These are phyloP conservation scores for Corydoras sp. DNA, from an alignment of 2,113 vertebrate genomes.

Conservation along the genomic window DNA sequence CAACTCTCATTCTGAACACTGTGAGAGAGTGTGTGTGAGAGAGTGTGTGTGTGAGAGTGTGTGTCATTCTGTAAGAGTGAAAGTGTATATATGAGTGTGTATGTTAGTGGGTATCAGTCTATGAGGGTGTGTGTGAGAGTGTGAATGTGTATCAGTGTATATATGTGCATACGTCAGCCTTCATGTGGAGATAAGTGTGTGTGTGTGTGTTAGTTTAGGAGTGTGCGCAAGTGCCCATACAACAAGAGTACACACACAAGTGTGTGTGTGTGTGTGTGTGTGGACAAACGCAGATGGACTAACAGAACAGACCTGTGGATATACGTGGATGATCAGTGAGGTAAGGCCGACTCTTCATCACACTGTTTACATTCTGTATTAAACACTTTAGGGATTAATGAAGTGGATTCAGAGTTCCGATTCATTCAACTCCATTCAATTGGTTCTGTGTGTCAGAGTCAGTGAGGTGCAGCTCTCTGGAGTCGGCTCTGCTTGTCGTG, in stretches of 20 bases:
- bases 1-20: neutral
- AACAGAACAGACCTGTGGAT: constrained; percentile 13
- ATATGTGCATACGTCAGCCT: neutral
- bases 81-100: neutral
- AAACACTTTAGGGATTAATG: too few relatives aligned
- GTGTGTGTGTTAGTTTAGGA: neutral
- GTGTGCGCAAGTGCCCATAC: too few relatives aligned
- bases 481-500: too few relatives aligned
- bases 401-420: too few relatives aligned
- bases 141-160: constrained; percentile 12
- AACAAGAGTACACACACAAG: neutral
- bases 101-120: neutral
- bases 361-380: neutral
- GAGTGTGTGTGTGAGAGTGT: constrained; percentile 4
- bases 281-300: constrained; percentile 2
- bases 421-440: too few relatives aligned
- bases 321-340: constrained; percentile 14
- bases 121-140: constrained; percentile 1
- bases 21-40: constrained; percentile 11
- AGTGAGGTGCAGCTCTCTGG: too few relatives aligned
- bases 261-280: constrained; percentile 19
- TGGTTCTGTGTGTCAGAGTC: too few relatives aligned
- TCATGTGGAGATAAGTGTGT: neutral
- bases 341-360: neutral
- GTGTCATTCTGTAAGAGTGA: neutral